These are phyloP conservation scores for Lepas anatifera DNA, from an alignment of 2,888 invertebrate genomes.

Conservation along the genomic window DNA sequence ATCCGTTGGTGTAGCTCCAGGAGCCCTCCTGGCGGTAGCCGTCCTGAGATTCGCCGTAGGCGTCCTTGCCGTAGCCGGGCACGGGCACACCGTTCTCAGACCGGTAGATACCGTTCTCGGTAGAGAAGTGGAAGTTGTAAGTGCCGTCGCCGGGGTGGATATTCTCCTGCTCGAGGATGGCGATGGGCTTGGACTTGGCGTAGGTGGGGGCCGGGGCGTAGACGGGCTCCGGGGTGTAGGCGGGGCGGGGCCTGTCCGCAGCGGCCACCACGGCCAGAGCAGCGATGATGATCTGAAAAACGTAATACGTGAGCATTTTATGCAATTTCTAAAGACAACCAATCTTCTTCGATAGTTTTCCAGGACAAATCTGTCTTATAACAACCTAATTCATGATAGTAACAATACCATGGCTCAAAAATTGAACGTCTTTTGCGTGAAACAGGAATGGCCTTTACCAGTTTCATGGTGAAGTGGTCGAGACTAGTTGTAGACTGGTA, in stretches of 20 bases:
- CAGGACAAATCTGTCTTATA: too few species aligned
- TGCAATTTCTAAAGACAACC: too few species aligned
- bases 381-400: too few species aligned
- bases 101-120: constrained; percentile 1
- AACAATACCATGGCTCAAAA: too few species aligned
- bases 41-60: not conserved
- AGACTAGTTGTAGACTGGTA: too few species aligned
- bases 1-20: not conserved
- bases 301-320: too few species aligned
- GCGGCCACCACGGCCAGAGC: not conserved
- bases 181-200: not conserved
- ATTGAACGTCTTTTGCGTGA: too few species aligned
- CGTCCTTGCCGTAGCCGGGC: constrained; percentile 2
- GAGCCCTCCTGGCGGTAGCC: constrained; percentile 2
- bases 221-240: not conserved
- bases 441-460: too few species aligned
- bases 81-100: not conserved
- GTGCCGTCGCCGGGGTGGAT: not conserved
- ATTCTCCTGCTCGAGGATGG: not conserved
- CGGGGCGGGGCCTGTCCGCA: not conserved
- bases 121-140: not conserved
- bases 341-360: too few species aligned
- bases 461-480: too few species aligned
- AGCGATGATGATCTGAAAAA: not conserved
- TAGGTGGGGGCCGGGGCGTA: not conserved